phyloP scores from a whole-genome alignment of 2,797 vertebrate species.

The Distichodus sexfasciatus region DNA sequence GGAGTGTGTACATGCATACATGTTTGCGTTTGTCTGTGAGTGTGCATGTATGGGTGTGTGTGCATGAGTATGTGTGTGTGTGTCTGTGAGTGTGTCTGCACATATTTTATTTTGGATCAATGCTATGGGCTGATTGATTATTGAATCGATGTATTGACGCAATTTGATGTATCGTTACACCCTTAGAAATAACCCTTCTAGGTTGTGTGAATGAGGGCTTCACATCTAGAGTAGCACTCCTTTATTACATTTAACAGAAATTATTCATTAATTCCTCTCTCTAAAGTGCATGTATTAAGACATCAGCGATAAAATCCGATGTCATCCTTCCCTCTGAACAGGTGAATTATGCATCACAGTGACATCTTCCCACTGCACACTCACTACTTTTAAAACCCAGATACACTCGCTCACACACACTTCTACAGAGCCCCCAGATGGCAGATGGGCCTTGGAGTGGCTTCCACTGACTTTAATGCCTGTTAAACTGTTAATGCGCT shows the following conservation, averaged over 20 bases:
- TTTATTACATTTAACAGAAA: neutral
- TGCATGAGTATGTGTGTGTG: too few species aligned
- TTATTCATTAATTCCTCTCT: neutral
- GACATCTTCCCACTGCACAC: neutral
- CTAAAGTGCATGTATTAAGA: neutral
- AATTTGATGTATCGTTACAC: too few species aligned
- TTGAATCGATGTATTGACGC: too few species aligned
- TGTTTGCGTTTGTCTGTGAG: too few species aligned
- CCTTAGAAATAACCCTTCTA: too few species aligned
- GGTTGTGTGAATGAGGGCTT: too few species aligned
- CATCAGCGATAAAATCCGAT: neutral
- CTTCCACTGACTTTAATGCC: slow-evolving; percentile 6
- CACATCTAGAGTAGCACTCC: neutral
- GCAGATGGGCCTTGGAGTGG: neutral
- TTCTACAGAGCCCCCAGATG: neutral
- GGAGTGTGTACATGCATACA: too few species aligned
- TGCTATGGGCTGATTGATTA: too few species aligned
- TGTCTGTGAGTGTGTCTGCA: too few species aligned
- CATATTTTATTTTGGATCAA: too few species aligned
- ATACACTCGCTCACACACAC: neutral
- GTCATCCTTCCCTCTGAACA: neutral
- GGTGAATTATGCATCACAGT: slow-evolving; percentile 6
- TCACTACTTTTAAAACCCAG: neutral
- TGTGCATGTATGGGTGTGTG: too few species aligned
- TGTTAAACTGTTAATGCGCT: neutral